These are phyloP conservation scores for Scalopus aquaticus DNA, from an alignment of 2,113 vertebrate species.

Conservation along the genomic window DNA sequence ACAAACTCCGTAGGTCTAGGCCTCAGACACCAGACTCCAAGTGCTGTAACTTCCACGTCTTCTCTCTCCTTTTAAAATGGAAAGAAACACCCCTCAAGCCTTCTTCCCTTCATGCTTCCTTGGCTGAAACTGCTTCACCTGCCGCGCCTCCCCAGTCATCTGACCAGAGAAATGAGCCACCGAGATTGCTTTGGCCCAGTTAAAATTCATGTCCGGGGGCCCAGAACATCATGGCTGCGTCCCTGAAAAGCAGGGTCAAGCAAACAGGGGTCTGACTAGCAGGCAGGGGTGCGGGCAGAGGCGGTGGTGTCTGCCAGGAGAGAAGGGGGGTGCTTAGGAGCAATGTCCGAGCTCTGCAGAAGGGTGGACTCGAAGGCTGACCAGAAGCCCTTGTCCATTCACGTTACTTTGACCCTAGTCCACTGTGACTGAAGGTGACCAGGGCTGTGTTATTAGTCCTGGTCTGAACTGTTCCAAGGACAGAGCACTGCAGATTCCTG, in stretches of 20 bases:
- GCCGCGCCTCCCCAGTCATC: not conserved
- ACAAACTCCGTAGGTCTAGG: not conserved
- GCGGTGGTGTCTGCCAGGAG: rapidly evolving
- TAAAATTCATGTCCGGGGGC: not conserved
- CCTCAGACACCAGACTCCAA: not conserved
- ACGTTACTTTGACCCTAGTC: rapidly evolving
- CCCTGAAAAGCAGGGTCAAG: too few relatives aligned
- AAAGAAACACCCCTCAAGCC: not conserved
- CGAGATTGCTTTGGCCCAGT: not conserved
- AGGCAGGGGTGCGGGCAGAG: not conserved
- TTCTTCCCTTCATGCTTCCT: not conserved
- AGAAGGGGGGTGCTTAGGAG: not conserved
- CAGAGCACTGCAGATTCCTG: rapidly evolving
- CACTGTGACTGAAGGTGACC: not conserved
- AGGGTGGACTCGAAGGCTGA: not conserved
- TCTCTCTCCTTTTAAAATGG: not conserved
- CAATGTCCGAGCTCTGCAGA: not conserved
- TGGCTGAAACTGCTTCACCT: not conserved
- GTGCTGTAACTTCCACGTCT: not conserved
- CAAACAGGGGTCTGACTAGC: too few relatives aligned
- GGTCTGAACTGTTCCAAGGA: not conserved
- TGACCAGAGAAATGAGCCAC: not conserved
- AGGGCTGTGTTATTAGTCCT: not conserved
- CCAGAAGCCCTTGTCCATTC: not conserved
- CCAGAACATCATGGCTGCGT: not conserved